Percentiles rank a stretch among this genome's conserved stretches.
Evolutionary conservation across 2,113 vertebrate species (phyloP).

Genomic region (Fukomys damarensis): DNA sequence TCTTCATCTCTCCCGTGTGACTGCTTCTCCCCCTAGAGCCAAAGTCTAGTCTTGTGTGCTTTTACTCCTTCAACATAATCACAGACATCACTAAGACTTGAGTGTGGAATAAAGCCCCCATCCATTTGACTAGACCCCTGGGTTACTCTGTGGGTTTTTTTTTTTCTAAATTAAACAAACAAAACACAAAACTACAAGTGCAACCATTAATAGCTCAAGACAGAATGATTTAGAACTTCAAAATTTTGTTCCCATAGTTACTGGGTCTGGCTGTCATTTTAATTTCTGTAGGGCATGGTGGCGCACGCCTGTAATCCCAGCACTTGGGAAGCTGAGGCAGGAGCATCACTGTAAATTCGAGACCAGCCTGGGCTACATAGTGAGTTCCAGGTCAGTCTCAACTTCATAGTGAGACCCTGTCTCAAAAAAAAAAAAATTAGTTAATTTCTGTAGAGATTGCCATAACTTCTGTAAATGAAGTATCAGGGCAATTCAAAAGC

Average conservation of each 20-base stretch:
- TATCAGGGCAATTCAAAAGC: background rate
- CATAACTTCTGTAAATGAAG: background rate
- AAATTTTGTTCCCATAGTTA: background rate
- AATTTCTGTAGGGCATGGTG: background rate
- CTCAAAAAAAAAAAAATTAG: too few species aligned
- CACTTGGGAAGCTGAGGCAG: too few species aligned
- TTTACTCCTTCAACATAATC: background rate
- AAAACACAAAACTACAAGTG: background rate
- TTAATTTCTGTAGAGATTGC: background rate
- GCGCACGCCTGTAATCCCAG: too few species aligned
- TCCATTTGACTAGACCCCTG: background rate
- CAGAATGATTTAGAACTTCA: background rate
- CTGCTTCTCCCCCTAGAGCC: background rate
- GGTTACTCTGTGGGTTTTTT: fast-evolving
- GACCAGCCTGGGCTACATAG: too few species aligned
- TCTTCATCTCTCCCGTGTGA: background rate
- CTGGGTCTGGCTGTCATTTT: background rate
- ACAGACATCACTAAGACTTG: background rate
- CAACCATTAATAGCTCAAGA: background rate
- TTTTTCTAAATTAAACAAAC: background rate
- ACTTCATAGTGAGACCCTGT: too few species aligned
- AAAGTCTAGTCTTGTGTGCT: background rate
- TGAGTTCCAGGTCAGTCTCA: too few species aligned
- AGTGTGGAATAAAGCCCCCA: background rate
- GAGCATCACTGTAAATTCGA: too few species aligned